A percentile compares a stretch with the other conserved stretches of the same genome.
These are phyloP conservation scores for Lophius piscatorius DNA, from an alignment of 2,113 vertebrate genomes.

Conservation along the genomic window DNA sequence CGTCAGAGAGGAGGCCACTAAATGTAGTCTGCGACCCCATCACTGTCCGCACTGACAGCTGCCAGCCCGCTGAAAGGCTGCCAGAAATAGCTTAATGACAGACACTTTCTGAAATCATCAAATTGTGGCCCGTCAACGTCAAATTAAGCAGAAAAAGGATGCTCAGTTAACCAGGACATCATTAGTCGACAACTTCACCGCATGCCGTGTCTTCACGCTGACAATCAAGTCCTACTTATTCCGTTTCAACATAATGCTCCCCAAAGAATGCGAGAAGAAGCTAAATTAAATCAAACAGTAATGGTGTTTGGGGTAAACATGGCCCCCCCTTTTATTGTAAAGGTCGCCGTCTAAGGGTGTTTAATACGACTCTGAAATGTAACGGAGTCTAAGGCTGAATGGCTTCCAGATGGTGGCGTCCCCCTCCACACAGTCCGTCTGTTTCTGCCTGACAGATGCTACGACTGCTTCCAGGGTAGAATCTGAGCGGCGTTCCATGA, in stretches of 20 bases:
- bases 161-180: constrained; percentile 40
- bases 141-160: constrained; percentile 51
- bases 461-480: constrained; percentile 61
- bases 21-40: constrained; percentile 68
- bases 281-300: constrained; percentile 54
- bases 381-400: constrained; percentile 60
- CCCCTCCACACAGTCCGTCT: constrained; percentile 50
- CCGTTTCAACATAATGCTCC: constrained; percentile 31
- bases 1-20: constrained; percentile 66
- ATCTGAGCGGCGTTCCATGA: constrained; percentile 69
- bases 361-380: constrained; percentile 58
- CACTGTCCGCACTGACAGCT: constrained; percentile 67
- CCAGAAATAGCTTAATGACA: constrained; percentile 73
- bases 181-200: constrained; percentile 58
- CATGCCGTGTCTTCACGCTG: constrained; percentile 12
- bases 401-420: constrained; percentile 77
- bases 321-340: constrained; percentile 50
- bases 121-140: constrained; percentile 55
- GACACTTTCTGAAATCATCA: constrained; percentile 63
- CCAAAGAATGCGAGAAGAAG: constrained; percentile 22
- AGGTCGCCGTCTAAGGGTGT: constrained; percentile 57
- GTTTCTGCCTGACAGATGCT: constrained; percentile 64
- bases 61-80: constrained; percentile 48
- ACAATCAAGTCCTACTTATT: constrained; percentile 29
- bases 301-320: constrained; percentile 65